phyloP scores from a whole-genome alignment of 2,113 vertebrate species.

The Dipodomys merriami region DNA sequence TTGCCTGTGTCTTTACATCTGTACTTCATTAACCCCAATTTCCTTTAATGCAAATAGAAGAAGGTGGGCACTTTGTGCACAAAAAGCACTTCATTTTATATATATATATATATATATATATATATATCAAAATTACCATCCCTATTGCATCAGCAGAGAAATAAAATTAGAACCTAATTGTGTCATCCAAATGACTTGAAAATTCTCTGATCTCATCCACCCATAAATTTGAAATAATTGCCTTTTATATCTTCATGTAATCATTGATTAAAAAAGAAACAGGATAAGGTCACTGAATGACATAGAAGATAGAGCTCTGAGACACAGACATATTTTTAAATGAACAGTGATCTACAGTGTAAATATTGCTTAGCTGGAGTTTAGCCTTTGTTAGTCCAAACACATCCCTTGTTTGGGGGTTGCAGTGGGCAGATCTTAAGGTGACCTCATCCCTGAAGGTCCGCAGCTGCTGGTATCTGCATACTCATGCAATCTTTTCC shows the following conservation, averaged over 20 bases:
- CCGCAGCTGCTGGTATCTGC: not conserved
- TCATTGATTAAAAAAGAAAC: constrained; percentile 2
- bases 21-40: not conserved
- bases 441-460: not conserved
- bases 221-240: constrained; percentile 29
- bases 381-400: not conserved
- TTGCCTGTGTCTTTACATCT: constrained; percentile 27
- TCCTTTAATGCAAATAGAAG: not conserved
- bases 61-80: not conserved
- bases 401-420: not conserved
- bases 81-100: not conserved
- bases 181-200: constrained; percentile 36
- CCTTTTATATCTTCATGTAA: not conserved
- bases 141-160: constrained; percentile 7
- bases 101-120: not conserved
- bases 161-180: constrained; percentile 16
- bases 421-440: not conserved
- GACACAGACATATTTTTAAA: not conserved
- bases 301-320: not conserved
- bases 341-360: not conserved
- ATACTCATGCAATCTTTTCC: not conserved
- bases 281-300: not conserved
- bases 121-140: constrained; percentile 10
- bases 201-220: constrained; percentile 23
- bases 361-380: not conserved